A percentile compares a stretch with the other conserved stretches of the same genome.
These are phyloP conservation scores for Prolemur simus DNA, from an alignment of 2,113 vertebrate species.

Conservation along the genomic window DNA sequence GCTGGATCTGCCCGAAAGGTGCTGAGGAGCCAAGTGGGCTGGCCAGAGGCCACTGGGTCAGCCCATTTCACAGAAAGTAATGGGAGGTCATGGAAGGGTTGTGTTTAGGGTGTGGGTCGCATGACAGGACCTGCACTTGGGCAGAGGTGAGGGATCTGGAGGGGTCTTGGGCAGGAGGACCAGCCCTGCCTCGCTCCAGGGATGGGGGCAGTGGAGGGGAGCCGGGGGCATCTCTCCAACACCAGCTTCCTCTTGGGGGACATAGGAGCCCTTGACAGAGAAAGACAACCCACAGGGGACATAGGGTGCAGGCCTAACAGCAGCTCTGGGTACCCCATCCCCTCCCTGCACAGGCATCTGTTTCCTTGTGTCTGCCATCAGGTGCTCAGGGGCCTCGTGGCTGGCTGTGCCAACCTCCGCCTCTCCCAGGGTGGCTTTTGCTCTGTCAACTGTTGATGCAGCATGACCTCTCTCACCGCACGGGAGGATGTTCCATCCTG, in stretches of 20 bases:
- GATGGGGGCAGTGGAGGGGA: background rate
- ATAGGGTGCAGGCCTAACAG: background rate
- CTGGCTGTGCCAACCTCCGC: background rate
- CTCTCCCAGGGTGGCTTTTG: background rate
- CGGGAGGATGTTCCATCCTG: background rate
- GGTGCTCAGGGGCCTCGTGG: background rate
- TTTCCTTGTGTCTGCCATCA: background rate
- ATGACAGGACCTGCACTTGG: background rate
- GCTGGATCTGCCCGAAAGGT: background rate
- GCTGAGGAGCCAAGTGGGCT: background rate
- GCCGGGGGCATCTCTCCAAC: background rate
- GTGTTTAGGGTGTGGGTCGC: background rate
- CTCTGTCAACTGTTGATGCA: background rate
- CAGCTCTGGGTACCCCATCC: too few relatives aligned
- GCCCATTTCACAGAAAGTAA: background rate
- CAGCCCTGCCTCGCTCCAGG: background rate
- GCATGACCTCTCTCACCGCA: background rate
- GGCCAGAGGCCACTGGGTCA: background rate
- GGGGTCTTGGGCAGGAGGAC: background rate
- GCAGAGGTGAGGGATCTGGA: background rate
- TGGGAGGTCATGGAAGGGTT: background rate
- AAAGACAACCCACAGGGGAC: background rate
- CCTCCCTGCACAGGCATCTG: background rate
- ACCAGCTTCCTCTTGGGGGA: background rate
- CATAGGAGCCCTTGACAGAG: background rate